Conservation (phyloP, 2,113 vertebrate genomes). For the Silurus asotus region DNA sequence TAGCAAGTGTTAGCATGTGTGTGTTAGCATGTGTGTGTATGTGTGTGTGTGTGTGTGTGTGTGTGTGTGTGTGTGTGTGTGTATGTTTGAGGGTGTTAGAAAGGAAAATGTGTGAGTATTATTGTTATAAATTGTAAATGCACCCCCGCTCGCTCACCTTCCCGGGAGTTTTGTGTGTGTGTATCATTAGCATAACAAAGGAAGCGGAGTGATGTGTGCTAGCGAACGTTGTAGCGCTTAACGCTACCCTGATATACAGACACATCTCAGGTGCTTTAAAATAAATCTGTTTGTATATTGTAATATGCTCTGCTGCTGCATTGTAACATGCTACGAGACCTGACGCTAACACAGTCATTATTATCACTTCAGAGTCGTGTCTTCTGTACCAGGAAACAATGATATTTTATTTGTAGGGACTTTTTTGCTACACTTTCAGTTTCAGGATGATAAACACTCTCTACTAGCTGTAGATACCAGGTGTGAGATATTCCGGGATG, state of each 20-base stretch:
- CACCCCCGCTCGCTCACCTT: background rate
- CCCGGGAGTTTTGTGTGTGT: constrained; percentile 18
- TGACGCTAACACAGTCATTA: background rate
- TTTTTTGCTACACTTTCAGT: background rate
- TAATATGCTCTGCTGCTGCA: background rate
- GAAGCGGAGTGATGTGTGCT: constrained; percentile 2
- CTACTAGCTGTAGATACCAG: background rate
- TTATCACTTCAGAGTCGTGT: background rate
- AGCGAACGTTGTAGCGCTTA: background rate
- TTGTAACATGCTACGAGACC: background rate
- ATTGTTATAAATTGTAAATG: constrained; percentile 24
- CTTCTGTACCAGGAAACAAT: background rate
- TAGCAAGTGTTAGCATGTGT: background rate
- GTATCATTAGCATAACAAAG: constrained; percentile 45
- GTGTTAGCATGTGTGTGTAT: background rate
- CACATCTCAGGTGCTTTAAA: background rate
- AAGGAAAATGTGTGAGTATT: background rate
- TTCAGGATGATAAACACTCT: background rate
- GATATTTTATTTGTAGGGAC: background rate
- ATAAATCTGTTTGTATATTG: background rate
- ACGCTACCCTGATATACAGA: background rate
- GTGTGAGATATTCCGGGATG: too few relatives aligned
- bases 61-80: background rate
- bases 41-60: background rate
- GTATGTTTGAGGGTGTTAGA: background rate